A percentile compares a stretch with the other conserved stretches of the same genome.
Conservation (phyloP, 1,140 invertebrate genomes). For the Eumaeus atala region DNA sequence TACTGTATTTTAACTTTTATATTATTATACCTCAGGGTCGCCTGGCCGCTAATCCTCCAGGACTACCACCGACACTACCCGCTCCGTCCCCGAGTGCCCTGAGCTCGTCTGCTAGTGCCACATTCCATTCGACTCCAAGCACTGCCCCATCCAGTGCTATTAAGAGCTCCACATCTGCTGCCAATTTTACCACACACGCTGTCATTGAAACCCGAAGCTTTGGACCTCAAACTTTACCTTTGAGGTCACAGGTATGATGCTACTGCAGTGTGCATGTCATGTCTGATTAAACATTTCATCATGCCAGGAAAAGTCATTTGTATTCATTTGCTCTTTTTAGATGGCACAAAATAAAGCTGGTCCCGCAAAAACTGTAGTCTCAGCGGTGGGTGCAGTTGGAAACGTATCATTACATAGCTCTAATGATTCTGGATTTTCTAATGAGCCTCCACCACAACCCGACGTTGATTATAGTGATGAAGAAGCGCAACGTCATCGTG, state of each 20-base stretch:
- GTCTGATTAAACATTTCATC: neutral
- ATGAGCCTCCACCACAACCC: constrained; percentile 89
- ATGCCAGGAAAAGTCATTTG: neutral
- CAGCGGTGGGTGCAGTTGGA: constrained; percentile 75
- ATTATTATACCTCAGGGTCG: constrained; percentile 37
- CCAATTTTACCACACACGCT: constrained; percentile 74
- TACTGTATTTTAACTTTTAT: constrained; percentile 5
- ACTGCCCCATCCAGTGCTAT: constrained; percentile 73
- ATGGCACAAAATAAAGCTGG: constrained; percentile 67
- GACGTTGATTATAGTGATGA: constrained; percentile 93
- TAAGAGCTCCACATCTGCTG: constrained; percentile 74
- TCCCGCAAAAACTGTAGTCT: constrained; percentile 62
- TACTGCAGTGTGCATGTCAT: neutral
- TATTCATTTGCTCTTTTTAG: constrained; percentile 28
- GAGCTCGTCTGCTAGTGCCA: constrained; percentile 66
- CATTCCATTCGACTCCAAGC: constrained; percentile 69
- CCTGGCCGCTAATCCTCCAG: constrained; percentile 62
- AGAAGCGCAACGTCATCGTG: constrained; percentile 79
- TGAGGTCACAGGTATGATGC: constrained; percentile 68
- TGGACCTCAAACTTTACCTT: constrained; percentile 67
- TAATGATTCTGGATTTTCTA: constrained; percentile 93
- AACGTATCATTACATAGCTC: constrained; percentile 90
- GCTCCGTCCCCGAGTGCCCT: constrained; percentile 77
- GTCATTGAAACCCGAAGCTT: constrained; percentile 72
- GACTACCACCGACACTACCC: constrained; percentile 78